Evolutionary conservation across 2,113 vertebrate species (phyloP), one percentile per base, ranked within the genome.

Genomic region (Petromus typicus): DNA sequence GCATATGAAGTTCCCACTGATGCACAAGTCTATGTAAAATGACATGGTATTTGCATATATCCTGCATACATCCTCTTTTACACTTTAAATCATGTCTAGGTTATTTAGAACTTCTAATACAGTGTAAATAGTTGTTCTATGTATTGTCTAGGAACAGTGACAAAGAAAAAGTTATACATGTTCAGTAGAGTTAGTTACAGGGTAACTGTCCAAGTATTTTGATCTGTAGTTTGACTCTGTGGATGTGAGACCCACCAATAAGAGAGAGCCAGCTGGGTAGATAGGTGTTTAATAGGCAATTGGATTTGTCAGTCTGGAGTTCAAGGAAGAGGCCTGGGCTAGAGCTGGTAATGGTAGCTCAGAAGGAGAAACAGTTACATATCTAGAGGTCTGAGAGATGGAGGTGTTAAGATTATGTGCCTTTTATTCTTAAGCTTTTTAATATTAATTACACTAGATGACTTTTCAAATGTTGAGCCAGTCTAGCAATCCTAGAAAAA

Each of bases 351-450:
- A 40, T 67, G 3, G 10, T 34, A 23, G 34, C n/a, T 90, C 75
- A 5, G 89, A 20, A 64, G 16, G 45, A 23, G 5, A 37, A 69
- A 22, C 67, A 64, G 12, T n/a, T 64, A 0, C 57, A 63, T 3
- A 4, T 93, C n/a, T 34, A 87, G 76, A 75, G 5, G 14, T 88
- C 64, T 91, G 63, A 80, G 69, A 90, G n/a, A 37, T 78, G 67
- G 76, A 27, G 8, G 16, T 78, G 22, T 20, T 91, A 20, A 17
- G 32, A 71, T 93, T 76, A 34, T 79, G n/a, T 82, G 17, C 22
- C 59, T 95, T 95, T 66, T 91, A 86, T 75, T 78, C 61, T 79
- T 89, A 27, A 71, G 43, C 14, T n/a, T 92, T 20, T 84, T 83
- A 79, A 81, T 80, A 75, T 18, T 81, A 73, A 76, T 76, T 69